A percentile compares a stretch with the other conserved stretches of the same genome.
These are phyloP conservation scores for Drosophila orena DNA, from an alignment of 1,140 invertebrate species.

Conservation along the genomic window DNA sequence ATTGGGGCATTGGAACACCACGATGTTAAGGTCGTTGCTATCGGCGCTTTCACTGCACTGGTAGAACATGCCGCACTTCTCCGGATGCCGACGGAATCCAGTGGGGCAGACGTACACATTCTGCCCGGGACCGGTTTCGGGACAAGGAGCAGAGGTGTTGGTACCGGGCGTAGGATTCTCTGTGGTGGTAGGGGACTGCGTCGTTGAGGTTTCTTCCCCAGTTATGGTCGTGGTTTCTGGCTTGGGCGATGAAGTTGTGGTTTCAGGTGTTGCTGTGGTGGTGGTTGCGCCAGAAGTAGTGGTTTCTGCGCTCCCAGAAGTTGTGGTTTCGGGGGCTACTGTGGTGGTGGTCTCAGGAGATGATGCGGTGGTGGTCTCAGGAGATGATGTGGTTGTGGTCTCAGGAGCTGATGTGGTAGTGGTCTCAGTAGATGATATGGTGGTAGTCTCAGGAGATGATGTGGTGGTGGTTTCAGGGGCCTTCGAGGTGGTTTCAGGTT, in stretches of 20 bases:
- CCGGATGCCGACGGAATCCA: constrained; percentile 92
- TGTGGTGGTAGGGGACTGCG: constrained; percentile 42
- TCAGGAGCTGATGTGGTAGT: too few relatives aligned
- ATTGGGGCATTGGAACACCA: constrained; percentile 90
- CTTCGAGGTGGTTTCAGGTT: constrained; percentile 29
- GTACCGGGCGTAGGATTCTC: constrained; percentile 16
- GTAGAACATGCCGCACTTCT: constrained; percentile 93
- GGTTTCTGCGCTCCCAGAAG: constrained; percentile 16
- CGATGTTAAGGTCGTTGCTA: constrained; percentile 89
- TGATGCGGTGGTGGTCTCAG: constrained; percentile 23
- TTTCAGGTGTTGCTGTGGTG: constrained; percentile 8
- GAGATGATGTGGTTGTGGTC: constrained; percentile 22
- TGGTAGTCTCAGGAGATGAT: constrained; percentile 19
- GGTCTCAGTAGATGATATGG: too few relatives aligned
- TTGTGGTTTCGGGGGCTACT: constrained; percentile 49
- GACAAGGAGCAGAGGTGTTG: constrained; percentile 84
- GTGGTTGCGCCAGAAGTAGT: constrained; percentile 39
- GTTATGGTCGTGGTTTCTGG: constrained; percentile 44
- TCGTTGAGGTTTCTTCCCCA: constrained; percentile 35
- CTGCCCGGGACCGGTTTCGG: constrained; percentile 88
- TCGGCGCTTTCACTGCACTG: constrained; percentile 89
- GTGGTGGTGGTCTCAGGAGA: constrained; percentile 69
- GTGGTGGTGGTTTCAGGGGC: constrained; percentile 44
- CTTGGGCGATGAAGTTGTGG: not conserved
- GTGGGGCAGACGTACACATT: constrained; percentile 91